Conservation (phyloP, 2,888 invertebrate genomes). For the Linnaemya tessellans region DNA sequence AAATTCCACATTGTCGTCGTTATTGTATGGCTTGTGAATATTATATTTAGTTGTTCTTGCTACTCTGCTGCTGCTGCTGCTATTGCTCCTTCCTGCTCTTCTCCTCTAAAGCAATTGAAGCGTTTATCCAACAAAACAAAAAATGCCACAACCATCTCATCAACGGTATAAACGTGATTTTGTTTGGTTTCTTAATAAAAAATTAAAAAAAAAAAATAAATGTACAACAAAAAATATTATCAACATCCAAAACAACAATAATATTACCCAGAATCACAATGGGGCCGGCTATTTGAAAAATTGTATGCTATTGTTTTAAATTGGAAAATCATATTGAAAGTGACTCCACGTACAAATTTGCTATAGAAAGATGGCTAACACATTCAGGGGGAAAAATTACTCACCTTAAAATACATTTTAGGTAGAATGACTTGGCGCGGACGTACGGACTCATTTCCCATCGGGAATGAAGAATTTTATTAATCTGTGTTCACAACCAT, state of each 20-base stretch:
- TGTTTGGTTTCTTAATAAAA: conserved; percentile 69
- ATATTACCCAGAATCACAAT: conserved; percentile 18
- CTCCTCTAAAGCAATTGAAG: conserved; percentile 64
- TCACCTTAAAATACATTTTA: no score
- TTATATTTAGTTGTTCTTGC: conserved; percentile 10
- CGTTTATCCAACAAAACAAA: conserved; percentile 58
- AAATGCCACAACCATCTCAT: conserved; percentile 67
- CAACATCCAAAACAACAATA: conserved; percentile 25
- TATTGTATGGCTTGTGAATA: conserved; percentile 46
- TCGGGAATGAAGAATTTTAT: no score
- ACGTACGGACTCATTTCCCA: no score
- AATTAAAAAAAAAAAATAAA: conserved; percentile 17
- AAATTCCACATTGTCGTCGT: conserved; percentile 58
- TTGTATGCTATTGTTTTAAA: no score
- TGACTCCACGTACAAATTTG: no score
- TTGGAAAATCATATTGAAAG: background rate
- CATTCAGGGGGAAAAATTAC: no score
- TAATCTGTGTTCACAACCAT: no score
- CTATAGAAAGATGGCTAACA: no score
- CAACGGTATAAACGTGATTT: conserved; percentile 75
- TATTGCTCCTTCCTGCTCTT: conserved; percentile 2
- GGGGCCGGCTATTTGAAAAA: background rate
- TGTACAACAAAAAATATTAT: conserved; percentile 22
- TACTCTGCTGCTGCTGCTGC: conserved; percentile 4
- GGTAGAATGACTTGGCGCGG: no score